phyloP scores from a whole-genome alignment of 2,888 invertebrate genomes.

The Ethmia dodecea region DNA sequence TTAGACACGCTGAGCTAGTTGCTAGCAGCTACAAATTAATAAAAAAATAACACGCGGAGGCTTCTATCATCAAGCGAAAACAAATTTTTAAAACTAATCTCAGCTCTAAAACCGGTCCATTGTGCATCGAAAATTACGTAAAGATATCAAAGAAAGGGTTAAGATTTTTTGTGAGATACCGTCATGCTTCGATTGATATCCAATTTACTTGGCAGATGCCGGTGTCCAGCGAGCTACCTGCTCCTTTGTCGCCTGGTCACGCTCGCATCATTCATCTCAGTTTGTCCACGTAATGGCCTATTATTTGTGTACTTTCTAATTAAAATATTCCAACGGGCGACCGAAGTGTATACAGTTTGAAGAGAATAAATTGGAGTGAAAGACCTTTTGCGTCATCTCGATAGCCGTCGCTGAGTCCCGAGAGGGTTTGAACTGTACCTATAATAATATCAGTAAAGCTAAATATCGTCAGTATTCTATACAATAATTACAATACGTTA shows the following conservation, averaged over 20 bases:
- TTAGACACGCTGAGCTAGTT: no score
- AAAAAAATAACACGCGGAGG: no score
- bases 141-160: constrained; percentile 53
- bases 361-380: constrained; percentile 47
- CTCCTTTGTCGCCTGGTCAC: constrained; percentile 61
- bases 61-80: no score
- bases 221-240: constrained; percentile 41
- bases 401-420: no score
- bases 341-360: constrained; percentile 39
- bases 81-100: no score
- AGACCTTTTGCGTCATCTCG: no score
- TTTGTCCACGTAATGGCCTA: constrained; percentile 52
- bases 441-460: no score
- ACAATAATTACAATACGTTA: no score
- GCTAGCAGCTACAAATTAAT: no score
- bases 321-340: constrained; percentile 48
- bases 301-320: constrained; percentile 63
- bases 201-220: constrained; percentile 60
- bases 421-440: no score
- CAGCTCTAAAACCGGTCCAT: constrained; percentile 41
- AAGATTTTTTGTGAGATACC: constrained; percentile 51
- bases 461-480: no score
- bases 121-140: constrained; percentile 54
- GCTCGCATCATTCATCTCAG: constrained; percentile 34
- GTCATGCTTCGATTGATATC: constrained; percentile 64